These are phyloP conservation scores for Triplophysa dalaica DNA, from an alignment of 2,113 vertebrate species.

Conservation along the genomic window DNA sequence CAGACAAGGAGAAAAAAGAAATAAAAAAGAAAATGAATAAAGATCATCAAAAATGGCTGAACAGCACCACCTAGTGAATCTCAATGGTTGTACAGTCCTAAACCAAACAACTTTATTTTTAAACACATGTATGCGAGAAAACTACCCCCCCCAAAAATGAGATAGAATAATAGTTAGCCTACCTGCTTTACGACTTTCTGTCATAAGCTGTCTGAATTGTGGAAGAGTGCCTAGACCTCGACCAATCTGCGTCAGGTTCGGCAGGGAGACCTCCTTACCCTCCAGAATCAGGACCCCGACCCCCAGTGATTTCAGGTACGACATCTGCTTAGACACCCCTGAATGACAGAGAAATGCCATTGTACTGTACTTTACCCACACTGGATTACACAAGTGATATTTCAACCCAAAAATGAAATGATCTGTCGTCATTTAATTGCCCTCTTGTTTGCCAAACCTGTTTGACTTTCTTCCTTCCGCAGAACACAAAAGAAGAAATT, in stretches of 20 bases:
- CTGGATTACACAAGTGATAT: too few relatives aligned
- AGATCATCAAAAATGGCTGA: not conserved
- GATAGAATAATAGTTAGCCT: too few relatives aligned
- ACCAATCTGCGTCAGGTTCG: slow-evolving; percentile 50
- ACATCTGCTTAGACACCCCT: slow-evolving; percentile 66
- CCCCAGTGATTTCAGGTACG: slow-evolving; percentile 69
- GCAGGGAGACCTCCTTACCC: slow-evolving; percentile 51
- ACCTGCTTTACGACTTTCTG: slow-evolving; percentile 66
- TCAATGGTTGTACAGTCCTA: not conserved
- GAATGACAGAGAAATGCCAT: not conserved
- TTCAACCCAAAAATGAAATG: too few relatives aligned
- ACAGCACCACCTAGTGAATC: slow-evolving; percentile 33
- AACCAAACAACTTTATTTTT: not conserved
- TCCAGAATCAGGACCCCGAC: slow-evolving; percentile 67
- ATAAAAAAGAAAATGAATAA: too few relatives aligned
- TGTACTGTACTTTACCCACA: not conserved
- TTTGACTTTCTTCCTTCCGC: too few relatives aligned
- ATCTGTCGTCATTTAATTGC: too few relatives aligned
- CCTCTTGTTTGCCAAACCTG: too few relatives aligned
- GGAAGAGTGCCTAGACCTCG: slow-evolving; percentile 49
- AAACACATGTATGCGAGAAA: not conserved
- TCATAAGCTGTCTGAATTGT: slow-evolving; percentile 67
- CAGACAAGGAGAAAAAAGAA: too few relatives aligned
- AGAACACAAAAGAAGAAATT: too few relatives aligned
- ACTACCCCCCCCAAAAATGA: too few relatives aligned